phyloP scores from a whole-genome alignment of 2,797 vertebrate genomes.

The Pangasius djambal region DNA sequence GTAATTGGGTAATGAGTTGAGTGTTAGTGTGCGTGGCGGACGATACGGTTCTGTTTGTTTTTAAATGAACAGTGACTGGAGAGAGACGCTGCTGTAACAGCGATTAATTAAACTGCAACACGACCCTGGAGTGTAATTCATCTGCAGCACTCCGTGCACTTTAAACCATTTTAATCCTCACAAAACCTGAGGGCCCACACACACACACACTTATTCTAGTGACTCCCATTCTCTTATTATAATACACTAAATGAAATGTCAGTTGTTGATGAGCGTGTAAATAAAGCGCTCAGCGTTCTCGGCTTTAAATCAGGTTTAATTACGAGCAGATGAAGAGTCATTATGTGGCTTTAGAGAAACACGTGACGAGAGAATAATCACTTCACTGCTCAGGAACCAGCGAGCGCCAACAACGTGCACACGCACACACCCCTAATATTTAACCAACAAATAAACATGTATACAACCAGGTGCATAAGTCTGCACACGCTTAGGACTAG shows the following conservation, averaged over 20 bases:
- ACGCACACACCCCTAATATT: neutral
- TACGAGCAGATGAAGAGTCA: slow-evolving; percentile 48
- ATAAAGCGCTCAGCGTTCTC: slow-evolving; percentile 35
- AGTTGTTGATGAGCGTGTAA: slow-evolving; percentile 37
- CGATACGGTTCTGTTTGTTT: too few species aligned
- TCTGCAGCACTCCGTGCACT: neutral
- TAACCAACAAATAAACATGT: neutral
- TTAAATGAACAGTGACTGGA: neutral
- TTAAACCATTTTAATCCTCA: slow-evolving; percentile 10
- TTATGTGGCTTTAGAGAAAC: slow-evolving; percentile 50
- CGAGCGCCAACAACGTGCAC: neutral
- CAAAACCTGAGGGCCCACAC: neutral
- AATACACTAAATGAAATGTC: slow-evolving; percentile 12
- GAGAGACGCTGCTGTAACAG: neutral
- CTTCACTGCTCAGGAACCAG: slow-evolving; percentile 35
- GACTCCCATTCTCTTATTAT: neutral
- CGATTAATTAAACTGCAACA: neutral
- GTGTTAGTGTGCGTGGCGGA: neutral
- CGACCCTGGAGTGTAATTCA: neutral
- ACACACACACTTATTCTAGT: neutral
- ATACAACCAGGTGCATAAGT: neutral
- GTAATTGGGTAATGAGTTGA: neutral
- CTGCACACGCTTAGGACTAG: neutral
- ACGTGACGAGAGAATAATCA: slow-evolving; percentile 43
- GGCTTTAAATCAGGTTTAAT: slow-evolving; percentile 48